A percentile compares a stretch with the other conserved stretches of the same genome.
Conservation (phyloP, 2,113 vertebrate genomes). For the Micronycteris hirsuta region DNA sequence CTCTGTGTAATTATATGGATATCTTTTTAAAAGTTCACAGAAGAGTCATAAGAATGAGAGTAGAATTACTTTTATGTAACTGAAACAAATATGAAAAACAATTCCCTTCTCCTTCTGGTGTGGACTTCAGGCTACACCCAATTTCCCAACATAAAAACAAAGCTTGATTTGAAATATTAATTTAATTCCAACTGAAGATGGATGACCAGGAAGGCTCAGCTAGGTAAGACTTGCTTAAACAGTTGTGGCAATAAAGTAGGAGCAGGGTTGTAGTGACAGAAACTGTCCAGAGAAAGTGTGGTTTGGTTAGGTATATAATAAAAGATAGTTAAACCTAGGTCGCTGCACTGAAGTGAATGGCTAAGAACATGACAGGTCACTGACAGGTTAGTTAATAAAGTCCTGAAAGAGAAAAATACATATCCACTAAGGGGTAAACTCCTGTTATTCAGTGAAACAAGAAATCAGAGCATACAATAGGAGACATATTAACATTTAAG, state of each 20-base stretch:
- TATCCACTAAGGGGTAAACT: fast-evolving
- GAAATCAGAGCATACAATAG: background rate
- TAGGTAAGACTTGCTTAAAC: background rate
- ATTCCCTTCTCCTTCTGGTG: background rate
- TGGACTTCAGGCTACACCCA: background rate
- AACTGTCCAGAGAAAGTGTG: background rate
- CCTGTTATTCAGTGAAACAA: background rate
- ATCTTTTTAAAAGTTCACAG: background rate
- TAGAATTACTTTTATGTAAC: slow-evolving; percentile 18
- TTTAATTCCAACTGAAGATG: background rate
- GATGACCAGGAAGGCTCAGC: background rate
- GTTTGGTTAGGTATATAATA: background rate
- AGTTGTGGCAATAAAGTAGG: background rate
- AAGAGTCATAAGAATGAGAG: background rate
- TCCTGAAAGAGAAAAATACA: background rate
- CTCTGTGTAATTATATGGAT: background rate
- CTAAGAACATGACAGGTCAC: background rate
- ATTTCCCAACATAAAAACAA: background rate
- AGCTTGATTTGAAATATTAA: background rate
- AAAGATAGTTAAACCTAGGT: background rate
- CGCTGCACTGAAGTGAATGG: background rate
- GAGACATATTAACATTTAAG: background rate
- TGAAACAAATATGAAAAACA: background rate
- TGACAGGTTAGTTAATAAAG: background rate
- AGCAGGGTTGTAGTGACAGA: background rate